Conservation (phyloP, 2,888 invertebrate species). For the Torymus tubicola region DNA sequence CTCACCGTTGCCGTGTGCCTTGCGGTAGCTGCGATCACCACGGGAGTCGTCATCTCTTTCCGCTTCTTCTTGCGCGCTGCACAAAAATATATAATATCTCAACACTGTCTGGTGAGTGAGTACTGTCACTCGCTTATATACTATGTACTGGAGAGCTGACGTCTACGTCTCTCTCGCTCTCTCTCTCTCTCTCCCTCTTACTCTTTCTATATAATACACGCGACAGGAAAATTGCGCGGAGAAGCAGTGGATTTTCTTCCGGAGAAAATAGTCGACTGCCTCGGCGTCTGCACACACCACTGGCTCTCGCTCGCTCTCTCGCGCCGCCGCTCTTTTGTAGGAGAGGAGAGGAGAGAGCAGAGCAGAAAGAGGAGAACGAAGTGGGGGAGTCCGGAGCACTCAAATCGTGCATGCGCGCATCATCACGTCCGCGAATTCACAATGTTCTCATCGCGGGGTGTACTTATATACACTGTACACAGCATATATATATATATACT, state of each 20-base stretch:
- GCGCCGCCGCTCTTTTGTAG: background rate
- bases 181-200: too few species aligned
- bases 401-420: conserved; percentile 51
- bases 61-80: conserved; percentile 43
- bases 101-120: too few species aligned
- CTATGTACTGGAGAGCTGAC: too few species aligned
- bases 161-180: too few species aligned
- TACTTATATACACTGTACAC: too few species aligned
- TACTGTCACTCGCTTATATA: too few species aligned
- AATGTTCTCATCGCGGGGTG: conserved; percentile 20
- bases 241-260: background rate
- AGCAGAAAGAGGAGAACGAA: background rate
- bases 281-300: background rate
- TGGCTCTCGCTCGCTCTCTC: too few species aligned
- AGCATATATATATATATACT: too few species aligned
- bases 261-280: conserved; percentile 16
- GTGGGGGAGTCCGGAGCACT: conserved; percentile 21
- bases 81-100: conserved; percentile 28
- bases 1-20: conserved; percentile 92
- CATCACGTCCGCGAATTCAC: conserved; percentile 30
- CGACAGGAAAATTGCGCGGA: background rate
- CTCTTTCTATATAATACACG: conserved; percentile 17
- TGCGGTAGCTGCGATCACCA: conserved; percentile 88
- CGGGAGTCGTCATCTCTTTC: conserved; percentile 80
- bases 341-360: background rate